phyloP scores from a whole-genome alignment of 2,888 invertebrate genomes.

The Seira ritae region DNA sequence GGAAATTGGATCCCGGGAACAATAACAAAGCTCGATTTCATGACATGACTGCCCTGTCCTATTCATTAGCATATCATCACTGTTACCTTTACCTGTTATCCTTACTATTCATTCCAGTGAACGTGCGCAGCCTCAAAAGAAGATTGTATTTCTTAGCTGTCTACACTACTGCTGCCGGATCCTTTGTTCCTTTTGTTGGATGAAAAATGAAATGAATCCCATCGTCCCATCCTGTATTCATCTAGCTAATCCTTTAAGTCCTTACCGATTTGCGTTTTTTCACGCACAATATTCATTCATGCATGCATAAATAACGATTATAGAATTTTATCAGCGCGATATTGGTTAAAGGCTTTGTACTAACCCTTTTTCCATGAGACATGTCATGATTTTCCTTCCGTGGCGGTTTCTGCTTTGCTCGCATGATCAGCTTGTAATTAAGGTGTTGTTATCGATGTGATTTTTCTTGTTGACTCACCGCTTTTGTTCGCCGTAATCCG shows the following conservation, averaged over 20 bases:
- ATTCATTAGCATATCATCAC: background rate
- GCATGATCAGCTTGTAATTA: background rate
- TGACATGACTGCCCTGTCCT: background rate
- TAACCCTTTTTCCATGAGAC: background rate
- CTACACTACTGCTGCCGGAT: background rate
- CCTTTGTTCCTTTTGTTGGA: slow-evolving; percentile 33
- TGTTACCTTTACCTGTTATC: too few relatives aligned
- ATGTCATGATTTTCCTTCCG: background rate
- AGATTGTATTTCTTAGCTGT: background rate
- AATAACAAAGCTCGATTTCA: background rate
- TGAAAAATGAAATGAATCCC: background rate
- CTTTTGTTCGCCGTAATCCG: background rate
- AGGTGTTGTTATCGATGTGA: background rate
- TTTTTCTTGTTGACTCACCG: slow-evolving; percentile 15
- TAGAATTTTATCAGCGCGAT: slow-evolving; percentile 34
- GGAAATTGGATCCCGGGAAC: background rate
- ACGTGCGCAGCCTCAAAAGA: slow-evolving; percentile 34
- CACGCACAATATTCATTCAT: slow-evolving; percentile 30
- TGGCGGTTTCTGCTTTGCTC: background rate
- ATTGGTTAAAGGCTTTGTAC: slow-evolving; percentile 25
- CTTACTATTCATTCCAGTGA: too few relatives aligned
- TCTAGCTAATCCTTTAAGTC: slow-evolving; percentile 53
- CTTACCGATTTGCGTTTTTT: background rate
- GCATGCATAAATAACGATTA: slow-evolving; percentile 39
- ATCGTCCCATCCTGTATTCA: background rate